phyloP scores from a whole-genome alignment of 35 echinoderm and acorn worm genomes.

The Lytechinus pictus region DNA sequence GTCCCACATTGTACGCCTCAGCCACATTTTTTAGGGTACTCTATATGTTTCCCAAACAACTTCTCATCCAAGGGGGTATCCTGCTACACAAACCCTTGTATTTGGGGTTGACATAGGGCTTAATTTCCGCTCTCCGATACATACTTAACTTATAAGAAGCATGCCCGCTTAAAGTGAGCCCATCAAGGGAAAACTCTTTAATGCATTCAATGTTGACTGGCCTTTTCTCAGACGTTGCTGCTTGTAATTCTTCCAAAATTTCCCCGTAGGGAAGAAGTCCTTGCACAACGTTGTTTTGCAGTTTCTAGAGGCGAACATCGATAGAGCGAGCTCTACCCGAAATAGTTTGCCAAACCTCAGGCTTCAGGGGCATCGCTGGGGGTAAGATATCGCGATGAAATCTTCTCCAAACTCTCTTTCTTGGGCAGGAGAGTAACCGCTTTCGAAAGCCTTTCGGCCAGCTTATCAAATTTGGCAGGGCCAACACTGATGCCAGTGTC shows the following conservation, averaged over 20 bases:
- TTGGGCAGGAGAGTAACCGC: too few relatives aligned
- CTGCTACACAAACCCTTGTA: slow-evolving; percentile 33
- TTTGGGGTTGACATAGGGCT: background rate
- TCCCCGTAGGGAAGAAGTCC: slow-evolving; percentile 37
- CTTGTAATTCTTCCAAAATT: background rate
- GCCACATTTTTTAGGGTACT: background rate
- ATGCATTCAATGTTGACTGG: background rate
- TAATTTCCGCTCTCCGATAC: background rate
- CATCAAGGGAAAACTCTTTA: background rate
- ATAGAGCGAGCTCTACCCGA: background rate
- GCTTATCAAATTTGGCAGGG: too few relatives aligned
- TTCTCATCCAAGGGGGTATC: slow-evolving; percentile 13
- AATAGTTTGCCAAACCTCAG: too few relatives aligned
- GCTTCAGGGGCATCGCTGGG: too few relatives aligned
- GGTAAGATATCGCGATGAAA: too few relatives aligned
- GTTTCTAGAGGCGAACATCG: background rate
- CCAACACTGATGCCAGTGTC: too few relatives aligned
- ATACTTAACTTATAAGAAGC: slow-evolving; percentile 18
- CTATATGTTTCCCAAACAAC: background rate
- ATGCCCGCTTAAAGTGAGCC: background rate
- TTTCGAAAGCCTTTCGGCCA: too few relatives aligned
- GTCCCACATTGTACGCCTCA: slow-evolving; percentile 4
- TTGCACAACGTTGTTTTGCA: slow-evolving; percentile 25
- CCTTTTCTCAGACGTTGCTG: background rate
- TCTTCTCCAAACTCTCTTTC: too few relatives aligned